Conservation (phyloP, 1,140 invertebrate genomes). For the Bilobella aurantiaca region DNA sequence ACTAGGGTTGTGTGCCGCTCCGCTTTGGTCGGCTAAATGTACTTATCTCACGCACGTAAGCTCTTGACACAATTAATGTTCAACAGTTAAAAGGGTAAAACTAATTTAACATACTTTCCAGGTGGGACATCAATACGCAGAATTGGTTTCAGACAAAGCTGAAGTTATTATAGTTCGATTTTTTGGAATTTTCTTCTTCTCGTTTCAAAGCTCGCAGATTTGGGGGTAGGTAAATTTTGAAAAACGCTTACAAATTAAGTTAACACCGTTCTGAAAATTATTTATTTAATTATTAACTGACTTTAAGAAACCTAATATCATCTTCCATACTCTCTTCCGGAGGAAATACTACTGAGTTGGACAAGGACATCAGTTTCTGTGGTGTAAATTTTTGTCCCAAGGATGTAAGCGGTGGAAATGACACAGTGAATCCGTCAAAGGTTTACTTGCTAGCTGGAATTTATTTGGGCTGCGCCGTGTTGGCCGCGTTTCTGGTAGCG, state of each 20-base stretch:
- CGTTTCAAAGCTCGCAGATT: slow-evolving; percentile 88
- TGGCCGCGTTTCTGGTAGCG: slow-evolving; percentile 58
- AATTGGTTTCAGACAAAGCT: slow-evolving; percentile 70
- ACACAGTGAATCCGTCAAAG: neutral
- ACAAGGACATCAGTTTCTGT: slow-evolving; percentile 51
- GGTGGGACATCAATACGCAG: slow-evolving; percentile 75
- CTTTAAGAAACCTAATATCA: slow-evolving; percentile 77
- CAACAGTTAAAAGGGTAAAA: neutral
- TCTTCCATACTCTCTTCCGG: slow-evolving; percentile 69
- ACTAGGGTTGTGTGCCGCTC: slow-evolving; percentile 82
- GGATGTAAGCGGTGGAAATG: neutral
- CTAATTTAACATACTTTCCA: too few species aligned
- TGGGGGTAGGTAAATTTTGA: slow-evolving; percentile 58
- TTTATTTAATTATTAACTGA: neutral
- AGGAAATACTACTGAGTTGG: slow-evolving; percentile 40
- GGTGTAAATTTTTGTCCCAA: slow-evolving; percentile 73
- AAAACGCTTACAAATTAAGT: too few species aligned
- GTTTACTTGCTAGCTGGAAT: neutral
- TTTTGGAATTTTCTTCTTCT: slow-evolving; percentile 96
- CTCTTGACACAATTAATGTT: neutral
- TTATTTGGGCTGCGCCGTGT: slow-evolving; percentile 7
- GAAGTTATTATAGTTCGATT: slow-evolving; percentile 86
- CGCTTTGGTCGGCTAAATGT: slow-evolving; percentile 93
- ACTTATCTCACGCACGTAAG: slow-evolving; percentile 76
- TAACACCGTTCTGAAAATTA: too few species aligned